Percentiles rank a stretch among this genome's conserved stretches.
phyloP scores from a whole-genome alignment of 2,888 invertebrate species.

The Zelleria hepariella region DNA sequence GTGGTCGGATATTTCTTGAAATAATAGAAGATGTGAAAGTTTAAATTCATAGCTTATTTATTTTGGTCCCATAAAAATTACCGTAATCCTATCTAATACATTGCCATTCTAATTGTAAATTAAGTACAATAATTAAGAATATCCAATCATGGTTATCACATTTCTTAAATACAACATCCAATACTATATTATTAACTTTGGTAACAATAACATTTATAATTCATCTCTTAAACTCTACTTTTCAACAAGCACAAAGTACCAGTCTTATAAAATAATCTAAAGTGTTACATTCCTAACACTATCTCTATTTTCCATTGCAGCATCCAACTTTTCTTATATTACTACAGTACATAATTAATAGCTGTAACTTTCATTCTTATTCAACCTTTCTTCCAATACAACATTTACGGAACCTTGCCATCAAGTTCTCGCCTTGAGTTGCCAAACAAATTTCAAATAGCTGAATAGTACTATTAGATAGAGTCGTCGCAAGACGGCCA shows the following conservation, averaged over 20 bases:
- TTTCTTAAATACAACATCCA: background rate
- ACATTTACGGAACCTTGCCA: no score
- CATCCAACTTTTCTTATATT: no score
- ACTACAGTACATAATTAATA: no score
- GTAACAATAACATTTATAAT: background rate
- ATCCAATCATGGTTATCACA: background rate
- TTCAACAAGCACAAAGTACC: background rate
- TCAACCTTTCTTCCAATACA: no score
- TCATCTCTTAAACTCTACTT: background rate
- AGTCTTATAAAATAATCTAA: background rate
- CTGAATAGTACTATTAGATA: no score
- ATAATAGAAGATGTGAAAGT: constrained; percentile 10
- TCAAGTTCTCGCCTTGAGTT: no score
- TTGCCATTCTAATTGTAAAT: background rate
- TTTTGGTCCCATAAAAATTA: constrained; percentile 48
- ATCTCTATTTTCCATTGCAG: no score
- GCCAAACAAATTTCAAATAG: no score
- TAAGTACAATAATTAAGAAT: background rate
- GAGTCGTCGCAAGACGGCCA: no score
- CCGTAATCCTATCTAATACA: constrained; percentile 1
- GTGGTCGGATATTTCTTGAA: background rate
- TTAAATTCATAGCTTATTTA: constrained; percentile 25
- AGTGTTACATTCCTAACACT: background rate
- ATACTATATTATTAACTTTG: background rate
- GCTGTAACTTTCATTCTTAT: no score